A percentile compares a stretch with the other conserved stretches of the same genome.
Evolutionary conservation across 1,140 invertebrate genomes (phyloP).

Genomic region (Probaryconus sp.): DNA sequence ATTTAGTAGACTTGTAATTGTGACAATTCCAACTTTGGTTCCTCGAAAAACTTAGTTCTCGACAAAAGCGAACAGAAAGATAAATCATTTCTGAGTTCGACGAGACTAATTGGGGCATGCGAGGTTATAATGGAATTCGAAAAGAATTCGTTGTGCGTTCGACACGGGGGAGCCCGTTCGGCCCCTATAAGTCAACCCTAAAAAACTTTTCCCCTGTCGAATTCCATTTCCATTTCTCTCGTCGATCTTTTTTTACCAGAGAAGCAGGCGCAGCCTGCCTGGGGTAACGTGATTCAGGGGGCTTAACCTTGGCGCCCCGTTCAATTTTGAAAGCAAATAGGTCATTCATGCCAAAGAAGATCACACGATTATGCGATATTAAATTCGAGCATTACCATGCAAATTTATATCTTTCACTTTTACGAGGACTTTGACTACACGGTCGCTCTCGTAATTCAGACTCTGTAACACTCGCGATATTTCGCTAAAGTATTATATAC

Average conservation of each 20-base stretch:
- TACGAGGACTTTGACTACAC: slow-evolving; percentile 11
- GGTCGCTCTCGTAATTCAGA: slow-evolving; percentile 7
- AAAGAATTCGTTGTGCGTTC: slow-evolving; percentile 69
- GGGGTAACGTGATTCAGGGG: neutral
- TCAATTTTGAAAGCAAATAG: slow-evolving; percentile 34
- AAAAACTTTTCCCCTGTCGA: slow-evolving; percentile 4
- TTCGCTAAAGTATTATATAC: slow-evolving; percentile 27
- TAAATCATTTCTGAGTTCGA: slow-evolving; percentile 72
- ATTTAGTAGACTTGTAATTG: slow-evolving; percentile 6
- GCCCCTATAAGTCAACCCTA: slow-evolving; percentile 6
- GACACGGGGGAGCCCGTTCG: slow-evolving; percentile 34
- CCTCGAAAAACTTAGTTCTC: slow-evolving; percentile 8
- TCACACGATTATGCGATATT: slow-evolving; percentile 40
- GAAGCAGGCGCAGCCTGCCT: neutral
- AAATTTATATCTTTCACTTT: slow-evolving; percentile 41
- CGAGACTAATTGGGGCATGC: slow-evolving; percentile 70
- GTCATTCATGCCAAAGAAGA: slow-evolving; percentile 27
- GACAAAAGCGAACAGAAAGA: slow-evolving; percentile 54
- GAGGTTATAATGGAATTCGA: slow-evolving; percentile 69
- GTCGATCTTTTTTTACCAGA: neutral
- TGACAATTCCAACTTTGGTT: slow-evolving; percentile 28
- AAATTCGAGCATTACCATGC: slow-evolving; percentile 26
- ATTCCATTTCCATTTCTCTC: neutral
- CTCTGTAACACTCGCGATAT: slow-evolving; percentile 14
- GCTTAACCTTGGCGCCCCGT: slow-evolving; percentile 7